Evolutionary conservation across 2,797 vertebrate species (phyloP).

Genomic region (Hozukius guyotensis): DNA sequence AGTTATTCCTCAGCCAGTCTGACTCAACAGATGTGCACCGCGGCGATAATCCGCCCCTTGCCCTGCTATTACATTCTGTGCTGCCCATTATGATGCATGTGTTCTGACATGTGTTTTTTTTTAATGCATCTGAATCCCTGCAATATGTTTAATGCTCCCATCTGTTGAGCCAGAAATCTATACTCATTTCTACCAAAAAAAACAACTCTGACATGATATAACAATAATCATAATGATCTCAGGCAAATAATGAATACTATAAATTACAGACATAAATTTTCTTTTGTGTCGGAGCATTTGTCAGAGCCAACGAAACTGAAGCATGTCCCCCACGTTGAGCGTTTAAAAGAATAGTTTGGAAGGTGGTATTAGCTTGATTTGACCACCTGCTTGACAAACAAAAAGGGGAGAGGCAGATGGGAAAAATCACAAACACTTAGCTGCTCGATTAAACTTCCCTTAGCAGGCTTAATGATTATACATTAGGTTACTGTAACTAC

Average conservation of each 20-base stretch:
- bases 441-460: conserved; percentile 54
- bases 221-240: background rate
- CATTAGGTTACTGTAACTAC: conserved; percentile 42
- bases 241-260: background rate
- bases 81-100: background rate
- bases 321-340: background rate
- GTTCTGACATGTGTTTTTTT: background rate
- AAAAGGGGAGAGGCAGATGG: conserved; percentile 49
- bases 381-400: conserved; percentile 26
- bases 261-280: background rate
- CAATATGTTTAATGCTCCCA: background rate
- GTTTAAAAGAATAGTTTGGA: background rate
- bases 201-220: background rate
- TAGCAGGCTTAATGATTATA: conserved; percentile 59
- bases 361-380: conserved; percentile 34
- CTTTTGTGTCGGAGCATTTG: background rate
- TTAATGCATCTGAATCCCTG: background rate
- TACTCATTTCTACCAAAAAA: background rate
- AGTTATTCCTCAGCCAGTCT: conserved; percentile 18
- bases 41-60: background rate
- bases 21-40: conserved; percentile 27
- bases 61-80: background rate
- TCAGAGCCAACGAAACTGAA: background rate
- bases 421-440: conserved; percentile 57
- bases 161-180: background rate